Evolutionary conservation across 2,888 invertebrate genomes (phyloP).

Genomic region (Tachina grossa): DNA sequence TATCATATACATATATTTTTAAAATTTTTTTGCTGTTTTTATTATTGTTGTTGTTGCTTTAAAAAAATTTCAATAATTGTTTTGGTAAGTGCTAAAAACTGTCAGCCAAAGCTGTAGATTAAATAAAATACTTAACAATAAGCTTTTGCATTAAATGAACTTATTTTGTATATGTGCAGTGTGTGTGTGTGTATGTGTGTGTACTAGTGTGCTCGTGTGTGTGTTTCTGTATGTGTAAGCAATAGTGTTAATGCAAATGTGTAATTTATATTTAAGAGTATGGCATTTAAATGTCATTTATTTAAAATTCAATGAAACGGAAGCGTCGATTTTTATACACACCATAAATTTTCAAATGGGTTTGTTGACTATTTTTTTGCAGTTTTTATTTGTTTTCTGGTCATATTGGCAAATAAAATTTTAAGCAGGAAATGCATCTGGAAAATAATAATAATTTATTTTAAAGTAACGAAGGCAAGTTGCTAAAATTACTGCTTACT

Average conservation of each 20-base stretch:
- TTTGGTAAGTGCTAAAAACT: constrained; percentile 65
- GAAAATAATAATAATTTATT: constrained; percentile 5
- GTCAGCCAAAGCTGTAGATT: constrained; percentile 40
- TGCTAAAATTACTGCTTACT: neutral
- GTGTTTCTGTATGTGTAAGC: constrained; percentile 13
- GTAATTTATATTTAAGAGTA: constrained; percentile 58
- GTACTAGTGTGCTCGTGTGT: neutral
- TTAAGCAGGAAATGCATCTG: constrained; percentile 45
- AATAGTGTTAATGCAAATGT: constrained; percentile 32
- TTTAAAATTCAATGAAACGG: constrained; percentile 72
- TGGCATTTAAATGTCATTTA: constrained; percentile 67
- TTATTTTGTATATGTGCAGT: neutral
- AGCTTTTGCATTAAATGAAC: constrained; percentile 10
- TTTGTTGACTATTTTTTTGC: constrained; percentile 76
- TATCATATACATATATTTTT: neutral
- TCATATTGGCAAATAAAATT: constrained; percentile 29
- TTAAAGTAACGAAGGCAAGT: constrained; percentile 8
- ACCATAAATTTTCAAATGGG: constrained; percentile 78
- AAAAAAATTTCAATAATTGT: constrained; percentile 64
- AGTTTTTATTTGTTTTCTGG: neutral
- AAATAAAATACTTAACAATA: constrained; percentile 55
- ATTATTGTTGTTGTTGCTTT: constrained; percentile 33
- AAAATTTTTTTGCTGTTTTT: constrained; percentile 3
- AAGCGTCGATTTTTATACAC: constrained; percentile 73
- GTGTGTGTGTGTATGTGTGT: constrained; percentile 1